A percentile compares a stretch with the other conserved stretches of the same genome.
Conservation (phyloP, 2,888 invertebrate species). For the Lycophotia porphyrea region DNA sequence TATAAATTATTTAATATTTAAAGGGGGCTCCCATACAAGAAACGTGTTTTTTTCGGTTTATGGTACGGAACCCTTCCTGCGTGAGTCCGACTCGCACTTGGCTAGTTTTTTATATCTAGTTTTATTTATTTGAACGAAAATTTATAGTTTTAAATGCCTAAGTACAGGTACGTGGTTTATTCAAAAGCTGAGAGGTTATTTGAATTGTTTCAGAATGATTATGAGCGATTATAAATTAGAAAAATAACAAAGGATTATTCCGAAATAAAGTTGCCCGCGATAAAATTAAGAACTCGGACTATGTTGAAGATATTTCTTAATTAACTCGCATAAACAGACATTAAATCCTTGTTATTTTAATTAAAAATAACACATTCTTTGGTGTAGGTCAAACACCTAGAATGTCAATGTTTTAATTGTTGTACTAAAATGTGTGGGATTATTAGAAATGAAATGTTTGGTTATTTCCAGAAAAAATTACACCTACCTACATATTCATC, state of each 20-base stretch:
- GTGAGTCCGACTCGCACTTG: too few relatives aligned
- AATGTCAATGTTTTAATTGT: constrained; percentile 37
- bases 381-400: constrained; percentile 56
- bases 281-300: neutral
- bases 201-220: neutral
- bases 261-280: constrained; percentile 9
- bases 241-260: constrained; percentile 16
- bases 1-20: too few relatives aligned
- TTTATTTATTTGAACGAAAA: neutral
- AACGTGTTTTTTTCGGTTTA: too few relatives aligned
- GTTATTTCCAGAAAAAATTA: neutral
- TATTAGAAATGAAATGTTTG: neutral
- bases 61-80: too few relatives aligned
- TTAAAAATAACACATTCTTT: constrained; percentile 35
- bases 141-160: neutral
- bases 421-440: constrained; percentile 1
- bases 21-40: too few relatives aligned
- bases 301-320: constrained; percentile 59
- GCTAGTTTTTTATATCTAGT: too few relatives aligned
- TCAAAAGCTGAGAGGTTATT: neutral
- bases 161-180: neutral
- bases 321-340: constrained; percentile 42
- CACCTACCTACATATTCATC: neutral
- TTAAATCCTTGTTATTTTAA: constrained; percentile 50
- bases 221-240: neutral